phyloP scores from a whole-genome alignment of 2,797 vertebrate species.

The Melopsittacus undulatus region DNA sequence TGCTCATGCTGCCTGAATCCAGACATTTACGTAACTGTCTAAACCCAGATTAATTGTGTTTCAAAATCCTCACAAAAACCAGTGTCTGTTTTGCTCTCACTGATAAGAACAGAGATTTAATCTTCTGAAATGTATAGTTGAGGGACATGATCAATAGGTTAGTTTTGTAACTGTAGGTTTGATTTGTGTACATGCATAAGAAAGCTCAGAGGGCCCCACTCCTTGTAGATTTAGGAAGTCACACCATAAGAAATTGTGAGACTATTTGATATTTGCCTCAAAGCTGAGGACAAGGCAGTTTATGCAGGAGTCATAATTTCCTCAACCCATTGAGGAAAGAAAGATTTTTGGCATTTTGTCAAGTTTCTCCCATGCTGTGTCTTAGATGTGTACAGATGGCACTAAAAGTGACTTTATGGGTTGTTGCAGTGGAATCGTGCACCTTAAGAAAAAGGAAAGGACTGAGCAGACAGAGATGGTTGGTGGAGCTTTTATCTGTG shows the following conservation, averaged over 20 bases:
- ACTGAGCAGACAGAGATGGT: not conserved
- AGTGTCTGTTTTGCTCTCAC: not conserved
- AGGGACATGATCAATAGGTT: not conserved
- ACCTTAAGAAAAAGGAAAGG: not conserved
- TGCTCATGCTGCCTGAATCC: not conserved
- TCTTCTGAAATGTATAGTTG: not conserved
- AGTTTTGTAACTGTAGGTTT: not conserved
- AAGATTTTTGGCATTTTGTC: not conserved
- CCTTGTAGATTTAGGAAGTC: not conserved
- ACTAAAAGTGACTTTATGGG: not conserved
- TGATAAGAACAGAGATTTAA: not conserved
- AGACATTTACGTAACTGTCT: conserved; percentile 33
- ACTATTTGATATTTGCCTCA: not conserved
- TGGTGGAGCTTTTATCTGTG: not conserved
- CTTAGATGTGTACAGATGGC: not conserved
- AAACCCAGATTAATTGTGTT: conserved; percentile 38
- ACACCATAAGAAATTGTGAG: not conserved
- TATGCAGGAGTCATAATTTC: not conserved
- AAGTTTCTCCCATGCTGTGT: not conserved
- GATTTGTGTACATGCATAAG: not conserved
- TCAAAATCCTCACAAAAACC: not conserved
- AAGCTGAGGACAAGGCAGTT: not conserved
- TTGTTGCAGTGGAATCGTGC: not conserved
- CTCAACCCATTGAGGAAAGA: not conserved
- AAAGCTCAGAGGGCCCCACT: not conserved